Evolutionary conservation across 2,888 invertebrate genomes (phyloP).

Genomic region (Agrilus biguttatus): DNA sequence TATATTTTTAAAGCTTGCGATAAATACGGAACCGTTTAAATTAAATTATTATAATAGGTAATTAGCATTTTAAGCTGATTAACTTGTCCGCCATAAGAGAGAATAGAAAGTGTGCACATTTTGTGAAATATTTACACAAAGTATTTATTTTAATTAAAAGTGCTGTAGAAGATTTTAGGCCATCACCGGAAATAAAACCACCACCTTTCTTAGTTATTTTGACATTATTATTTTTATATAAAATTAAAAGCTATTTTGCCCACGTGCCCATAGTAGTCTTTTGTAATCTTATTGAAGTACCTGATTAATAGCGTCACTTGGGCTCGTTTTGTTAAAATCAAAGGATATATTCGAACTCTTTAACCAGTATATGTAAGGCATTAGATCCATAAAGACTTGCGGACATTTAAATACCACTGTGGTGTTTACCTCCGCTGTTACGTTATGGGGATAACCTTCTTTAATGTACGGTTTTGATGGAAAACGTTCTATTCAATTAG

Average conservation of each 20-base stretch:
- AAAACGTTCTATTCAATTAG: constrained; percentile 50
- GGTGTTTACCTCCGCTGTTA: constrained; percentile 59
- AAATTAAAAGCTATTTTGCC: neutral
- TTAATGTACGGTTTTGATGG: constrained; percentile 75
- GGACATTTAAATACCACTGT: constrained; percentile 62
- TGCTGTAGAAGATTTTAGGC: neutral
- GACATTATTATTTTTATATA: neutral
- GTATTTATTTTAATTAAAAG: no score
- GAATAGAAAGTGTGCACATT: no score
- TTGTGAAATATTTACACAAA: no score
- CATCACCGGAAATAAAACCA: neutral
- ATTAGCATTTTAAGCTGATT: no score
- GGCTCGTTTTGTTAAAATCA: constrained; percentile 13
- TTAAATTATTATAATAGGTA: no score
- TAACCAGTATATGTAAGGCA: constrained; percentile 72
- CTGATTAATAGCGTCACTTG: constrained; percentile 31
- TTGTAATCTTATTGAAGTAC: constrained; percentile 15
- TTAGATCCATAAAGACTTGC: constrained; percentile 64
- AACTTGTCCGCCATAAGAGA: no score
- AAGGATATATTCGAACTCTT: constrained; percentile 25
- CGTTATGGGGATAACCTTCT: constrained; percentile 67
- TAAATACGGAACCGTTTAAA: no score
- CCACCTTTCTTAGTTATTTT: neutral
- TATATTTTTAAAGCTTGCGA: no score
- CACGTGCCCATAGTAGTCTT: neutral